phyloP scores from a whole-genome alignment of 2,888 invertebrate species.

The Cordylochernes scorpioides region DNA sequence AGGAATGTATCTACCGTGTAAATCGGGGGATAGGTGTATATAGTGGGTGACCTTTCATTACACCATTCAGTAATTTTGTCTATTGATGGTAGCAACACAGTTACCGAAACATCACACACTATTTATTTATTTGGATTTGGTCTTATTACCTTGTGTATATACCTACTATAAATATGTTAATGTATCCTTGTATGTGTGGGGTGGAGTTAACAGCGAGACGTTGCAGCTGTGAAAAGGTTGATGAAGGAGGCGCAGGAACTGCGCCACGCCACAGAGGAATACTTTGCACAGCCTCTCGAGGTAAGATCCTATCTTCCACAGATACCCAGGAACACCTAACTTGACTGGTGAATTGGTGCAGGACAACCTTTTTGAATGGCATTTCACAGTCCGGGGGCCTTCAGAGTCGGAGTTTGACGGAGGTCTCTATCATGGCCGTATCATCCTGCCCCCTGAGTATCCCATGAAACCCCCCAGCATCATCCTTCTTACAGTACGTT shows the following conservation, averaged over 20 bases:
- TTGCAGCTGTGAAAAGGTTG: slow-evolving; percentile 57
- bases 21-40: too few species aligned
- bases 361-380: slow-evolving; percentile 91
- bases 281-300: slow-evolving; percentile 60
- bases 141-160: too few species aligned
- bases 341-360: slow-evolving; percentile 13
- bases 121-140: too few species aligned
- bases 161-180: too few species aligned
- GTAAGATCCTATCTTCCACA: too few species aligned
- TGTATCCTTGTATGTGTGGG: too few species aligned
- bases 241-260: slow-evolving; percentile 73
- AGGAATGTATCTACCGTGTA: too few species aligned
- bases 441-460: slow-evolving; percentile 68
- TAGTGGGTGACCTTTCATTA: too few species aligned
- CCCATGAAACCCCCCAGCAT: slow-evolving; percentile 94
- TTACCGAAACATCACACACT: too few species aligned
- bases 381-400: slow-evolving; percentile 76
- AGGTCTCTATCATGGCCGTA: slow-evolving; percentile 73
- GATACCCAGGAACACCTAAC: neutral
- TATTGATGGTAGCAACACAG: too few species aligned
- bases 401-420: slow-evolving; percentile 61
- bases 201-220: too few species aligned
- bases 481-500: slow-evolving; percentile 51
- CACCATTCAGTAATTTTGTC: too few species aligned
- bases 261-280: slow-evolving; percentile 59